A percentile compares a stretch with the other conserved stretches of the same genome.
Evolutionary conservation across 2,888 invertebrate genomes (phyloP).

Genomic region (Eristalis intricaria): DNA sequence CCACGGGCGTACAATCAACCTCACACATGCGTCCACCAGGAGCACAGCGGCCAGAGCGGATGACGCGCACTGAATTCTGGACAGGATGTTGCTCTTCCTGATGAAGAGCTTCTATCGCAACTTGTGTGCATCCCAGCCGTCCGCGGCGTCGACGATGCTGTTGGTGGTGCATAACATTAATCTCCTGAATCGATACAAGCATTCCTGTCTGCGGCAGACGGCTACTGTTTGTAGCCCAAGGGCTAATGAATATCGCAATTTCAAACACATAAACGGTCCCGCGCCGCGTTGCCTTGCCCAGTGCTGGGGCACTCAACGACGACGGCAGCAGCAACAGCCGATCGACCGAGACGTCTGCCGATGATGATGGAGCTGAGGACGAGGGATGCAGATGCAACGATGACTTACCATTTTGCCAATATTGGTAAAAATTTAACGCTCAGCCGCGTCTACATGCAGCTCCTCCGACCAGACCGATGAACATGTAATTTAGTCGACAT

Average conservation of each 20-base stretch:
- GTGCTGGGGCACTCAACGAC: constrained; percentile 23
- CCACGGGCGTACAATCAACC: constrained; percentile 13
- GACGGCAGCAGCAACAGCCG: neutral
- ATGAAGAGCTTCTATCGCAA: constrained; percentile 60
- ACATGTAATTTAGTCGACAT: constrained; percentile 71
- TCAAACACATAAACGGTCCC: constrained; percentile 69
- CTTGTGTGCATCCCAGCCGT: constrained; percentile 44
- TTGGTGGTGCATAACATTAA: constrained; percentile 72
- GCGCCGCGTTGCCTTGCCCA: constrained; percentile 18
- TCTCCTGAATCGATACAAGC: constrained; percentile 72
- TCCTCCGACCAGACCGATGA: constrained; percentile 47
- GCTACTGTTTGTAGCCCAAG: constrained; percentile 71
- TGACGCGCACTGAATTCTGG: constrained; percentile 36
- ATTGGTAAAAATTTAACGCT: constrained; percentile 69
- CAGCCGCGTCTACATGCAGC: constrained; percentile 20
- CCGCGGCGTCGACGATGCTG: constrained; percentile 39
- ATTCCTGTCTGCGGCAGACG: constrained; percentile 71
- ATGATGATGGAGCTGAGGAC: constrained; percentile 52
- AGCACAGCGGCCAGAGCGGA: neutral
- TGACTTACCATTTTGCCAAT: constrained; percentile 71
- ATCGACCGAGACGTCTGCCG: constrained; percentile 17
- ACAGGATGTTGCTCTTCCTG: constrained; percentile 67
- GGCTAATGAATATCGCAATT: constrained; percentile 73
- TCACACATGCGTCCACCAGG: neutral
- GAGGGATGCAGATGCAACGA: constrained; percentile 62